Base-by-base conservation (phyloP, 1,140 invertebrate genomes). In the Bicyclus anynana region DNA sequence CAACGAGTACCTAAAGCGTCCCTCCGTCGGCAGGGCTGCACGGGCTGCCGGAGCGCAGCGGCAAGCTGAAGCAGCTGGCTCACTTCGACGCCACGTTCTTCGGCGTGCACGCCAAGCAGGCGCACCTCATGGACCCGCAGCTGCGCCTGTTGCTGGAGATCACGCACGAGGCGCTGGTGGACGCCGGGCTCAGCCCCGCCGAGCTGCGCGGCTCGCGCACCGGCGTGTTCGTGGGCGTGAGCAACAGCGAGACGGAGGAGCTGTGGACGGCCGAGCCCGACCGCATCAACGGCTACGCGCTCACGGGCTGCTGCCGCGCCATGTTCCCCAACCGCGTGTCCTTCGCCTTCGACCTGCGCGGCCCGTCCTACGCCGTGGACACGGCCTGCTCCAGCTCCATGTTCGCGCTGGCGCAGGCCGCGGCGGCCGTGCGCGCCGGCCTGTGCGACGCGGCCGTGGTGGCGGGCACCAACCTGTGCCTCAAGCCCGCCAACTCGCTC, bases 291-390 rank as follows among this genome's bases (percentile, higher is more conserved):
- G 97, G 98, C 51, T 99, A 99, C 88, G 96, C 94, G 26, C 90
- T 99, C 63, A 97, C 95, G 2, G 98, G 98, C 17, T 98, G 97
- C 84, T 94, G 94, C 49, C 91, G 96, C 35, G 95, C 97, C 20
- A 99, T 99, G 97, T 98, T 99, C 84, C 93, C 97, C 33, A 99
- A 99, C 84, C 93, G 98, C 74, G 92, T 99, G 27, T 99, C 97
- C 0, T 99, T 94, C 89, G 95, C 97, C 7, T 99, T 98, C 89
- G 97, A 99, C 73, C 96, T 98, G 94, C 88, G 66, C 90, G 87
- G 98, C 10, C 98, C 98, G 1, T 98, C 97, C 83, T 98, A 95
- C 83, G 93, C 96, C 3, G 87, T 99, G 5, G 98, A 99, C 85
- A 98, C 98, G 6, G 98, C 98, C 0, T 99, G 98, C 86, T 98